Base-by-base conservation (phyloP, 2,888 invertebrate genomes). In the Tridacna crocea region DNA sequence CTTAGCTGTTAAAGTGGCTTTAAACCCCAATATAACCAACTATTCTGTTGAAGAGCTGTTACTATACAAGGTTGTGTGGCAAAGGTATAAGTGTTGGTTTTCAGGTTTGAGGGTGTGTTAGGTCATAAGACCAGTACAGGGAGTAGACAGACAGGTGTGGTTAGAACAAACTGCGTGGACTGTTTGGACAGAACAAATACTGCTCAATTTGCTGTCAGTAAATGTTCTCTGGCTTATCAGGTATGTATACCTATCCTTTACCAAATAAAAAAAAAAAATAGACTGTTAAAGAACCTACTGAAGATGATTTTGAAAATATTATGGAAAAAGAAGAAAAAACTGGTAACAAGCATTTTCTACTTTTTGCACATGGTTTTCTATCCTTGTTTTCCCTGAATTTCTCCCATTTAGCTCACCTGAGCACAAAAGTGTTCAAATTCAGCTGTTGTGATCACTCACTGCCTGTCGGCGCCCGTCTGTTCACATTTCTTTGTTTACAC, bases 171-270 rank as follows among this genome's bases (percentile, higher is more conserved):
- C 95, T 99, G 99, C 94, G 99, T 99, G 0, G 99, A 99, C 95
- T 99, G 99, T 94, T 96, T 99, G 81, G 99, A 99, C 95, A 96
- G 99, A 80, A 99, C 99, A 0, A 99, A 99, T 94, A 99, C 99
- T 0, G 99, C 99, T 0, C 99, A 99, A 95, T 99, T 99, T 95
- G 99, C 98, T 12, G 97, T 99, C 83, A 98, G 98, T 26, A 98
- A 97, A 94, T 97, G 97, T 94, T 98, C 97, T 6, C 95, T 98
- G 47, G 97, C 96, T 0, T 96, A 96, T 93, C 96, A 96, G 95
- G 96, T 96, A 85, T 0, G n/a, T 60, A 19, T 15, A n/a, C n/a
- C 22, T 11, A n/a, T n/a, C n/a, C 11, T 22, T 55, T 55, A 55
- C n/a, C n/a, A n/a, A 55, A n/a, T 8, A 36, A 36, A 36, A 36